Evolutionary conservation across 92 coral and sea anemone species (phyloP).

Genomic region (Pocillopora meandrina): DNA sequence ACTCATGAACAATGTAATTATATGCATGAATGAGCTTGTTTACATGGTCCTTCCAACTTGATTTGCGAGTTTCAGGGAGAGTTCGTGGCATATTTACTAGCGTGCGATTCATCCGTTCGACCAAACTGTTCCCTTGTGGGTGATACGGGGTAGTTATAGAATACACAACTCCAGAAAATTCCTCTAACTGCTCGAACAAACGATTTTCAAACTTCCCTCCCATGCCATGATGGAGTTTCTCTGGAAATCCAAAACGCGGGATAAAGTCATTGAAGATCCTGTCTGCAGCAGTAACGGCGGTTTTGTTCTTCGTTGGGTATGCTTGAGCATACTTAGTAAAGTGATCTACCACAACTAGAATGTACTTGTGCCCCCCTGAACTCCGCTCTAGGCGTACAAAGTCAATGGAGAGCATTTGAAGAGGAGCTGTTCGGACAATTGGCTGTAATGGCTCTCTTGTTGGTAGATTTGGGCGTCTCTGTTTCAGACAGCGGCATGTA

Average conservation of each 20-base stretch:
- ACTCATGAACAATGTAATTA: constrained; percentile 49
- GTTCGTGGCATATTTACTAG: constrained; percentile 55
- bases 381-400: constrained; percentile 29
- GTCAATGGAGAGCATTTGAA: constrained; percentile 47
- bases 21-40: constrained; percentile 59
- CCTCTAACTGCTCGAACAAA: constrained; percentile 40
- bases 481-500: constrained; percentile 41
- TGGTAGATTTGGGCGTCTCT: constrained; percentile 18
- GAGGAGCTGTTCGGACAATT: constrained; percentile 46
- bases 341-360: background rate
- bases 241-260: background rate
- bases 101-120: constrained; percentile 49
- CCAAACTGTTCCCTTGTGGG: constrained; percentile 35
- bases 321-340: background rate
- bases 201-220: constrained; percentile 52
- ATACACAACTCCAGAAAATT: constrained; percentile 36
- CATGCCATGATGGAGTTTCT: constrained; percentile 41
- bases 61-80: constrained; percentile 51
- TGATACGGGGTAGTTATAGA: constrained; percentile 49
- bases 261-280: background rate
- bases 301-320: background rate
- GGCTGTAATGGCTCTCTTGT: constrained; percentile 36
- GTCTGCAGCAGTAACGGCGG: background rate
- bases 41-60: constrained; percentile 60
- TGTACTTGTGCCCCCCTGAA: constrained; percentile 25